Conservation (phyloP, 2,113 vertebrate species). For the Malurus alboscapulatus region DNA sequence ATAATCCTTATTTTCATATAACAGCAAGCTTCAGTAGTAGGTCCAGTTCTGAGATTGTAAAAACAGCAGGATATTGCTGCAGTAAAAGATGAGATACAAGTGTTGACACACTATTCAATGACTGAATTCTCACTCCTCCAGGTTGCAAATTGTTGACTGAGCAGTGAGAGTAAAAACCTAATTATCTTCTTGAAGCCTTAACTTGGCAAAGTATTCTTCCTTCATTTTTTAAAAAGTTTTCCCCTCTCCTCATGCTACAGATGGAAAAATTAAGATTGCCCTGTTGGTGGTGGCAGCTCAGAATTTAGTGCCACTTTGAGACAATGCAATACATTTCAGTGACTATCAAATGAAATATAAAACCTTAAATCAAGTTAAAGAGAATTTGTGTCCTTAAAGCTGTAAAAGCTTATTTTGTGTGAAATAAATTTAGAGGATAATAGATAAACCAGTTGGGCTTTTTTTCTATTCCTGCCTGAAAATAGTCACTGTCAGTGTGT, state of each 20-base stretch:
- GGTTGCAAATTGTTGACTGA: conserved; percentile 33
- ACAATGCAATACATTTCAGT: background rate
- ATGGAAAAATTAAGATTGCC: conserved; percentile 49
- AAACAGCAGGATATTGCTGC: conserved; percentile 44
- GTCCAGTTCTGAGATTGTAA: conserved; percentile 29
- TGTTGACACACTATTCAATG: conserved; percentile 57
- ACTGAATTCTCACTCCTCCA: conserved; percentile 42
- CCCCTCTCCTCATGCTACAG: background rate
- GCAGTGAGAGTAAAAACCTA: background rate
- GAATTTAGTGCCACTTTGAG: conserved; percentile 23
- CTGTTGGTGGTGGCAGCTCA: background rate
- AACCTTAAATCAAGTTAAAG: conserved; percentile 52
- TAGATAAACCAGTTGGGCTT: background rate
- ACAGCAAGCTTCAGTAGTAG: conserved; percentile 23
- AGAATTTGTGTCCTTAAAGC: background rate
- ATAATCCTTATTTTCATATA: conserved; percentile 32
- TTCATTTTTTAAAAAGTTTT: background rate
- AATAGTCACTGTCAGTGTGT: background rate
- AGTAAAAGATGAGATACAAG: conserved; percentile 45
- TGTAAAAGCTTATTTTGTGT: background rate
- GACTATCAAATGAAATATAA: conserved; percentile 5
- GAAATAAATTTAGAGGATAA: conserved; percentile 38
- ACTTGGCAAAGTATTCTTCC: conserved; percentile 23
- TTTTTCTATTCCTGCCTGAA: conserved; percentile 3
- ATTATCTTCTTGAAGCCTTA: conserved; percentile 38